These are phyloP conservation scores for Geopemphigus sp. DNA, from an alignment of 1,140 invertebrate species.

Conservation along the genomic window DNA sequence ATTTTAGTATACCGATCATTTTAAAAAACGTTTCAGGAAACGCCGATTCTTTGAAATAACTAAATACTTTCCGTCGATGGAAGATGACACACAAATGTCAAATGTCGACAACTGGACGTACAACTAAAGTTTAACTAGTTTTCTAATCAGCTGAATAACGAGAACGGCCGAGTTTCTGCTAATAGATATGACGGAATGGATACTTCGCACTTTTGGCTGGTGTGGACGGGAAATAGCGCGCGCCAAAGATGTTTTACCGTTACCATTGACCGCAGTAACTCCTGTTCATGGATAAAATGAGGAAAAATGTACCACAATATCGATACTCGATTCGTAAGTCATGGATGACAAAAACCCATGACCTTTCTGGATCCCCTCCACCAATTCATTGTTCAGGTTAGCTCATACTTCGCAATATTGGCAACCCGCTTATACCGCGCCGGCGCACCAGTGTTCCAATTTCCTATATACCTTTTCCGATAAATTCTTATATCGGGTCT, in stretches of 20 bases:
- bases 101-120: neutral
- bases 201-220: no score
- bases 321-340: neutral
- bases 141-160: slow-evolving; percentile 40
- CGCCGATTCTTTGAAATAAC: no score
- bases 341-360: neutral
- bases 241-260: no score
- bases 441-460: neutral
- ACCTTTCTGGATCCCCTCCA: neutral
- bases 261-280: no score
- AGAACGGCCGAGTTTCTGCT: neutral
- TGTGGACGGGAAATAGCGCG: no score
- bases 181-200: neutral
- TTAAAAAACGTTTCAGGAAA: neutral
- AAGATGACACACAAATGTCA: neutral
- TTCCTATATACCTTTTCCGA: no score
- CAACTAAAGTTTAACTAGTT: slow-evolving; percentile 12
- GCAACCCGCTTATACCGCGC: neutral
- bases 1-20: slow-evolving; percentile 16
- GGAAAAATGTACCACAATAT: no score
- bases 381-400: neutral
- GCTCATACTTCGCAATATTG: neutral
- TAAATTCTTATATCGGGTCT: neutral
- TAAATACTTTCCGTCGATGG: no score
- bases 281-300: no score